Evolutionary conservation across 2,113 vertebrate genomes (phyloP).

Genomic region (Pseudorectes ferrugineus): DNA sequence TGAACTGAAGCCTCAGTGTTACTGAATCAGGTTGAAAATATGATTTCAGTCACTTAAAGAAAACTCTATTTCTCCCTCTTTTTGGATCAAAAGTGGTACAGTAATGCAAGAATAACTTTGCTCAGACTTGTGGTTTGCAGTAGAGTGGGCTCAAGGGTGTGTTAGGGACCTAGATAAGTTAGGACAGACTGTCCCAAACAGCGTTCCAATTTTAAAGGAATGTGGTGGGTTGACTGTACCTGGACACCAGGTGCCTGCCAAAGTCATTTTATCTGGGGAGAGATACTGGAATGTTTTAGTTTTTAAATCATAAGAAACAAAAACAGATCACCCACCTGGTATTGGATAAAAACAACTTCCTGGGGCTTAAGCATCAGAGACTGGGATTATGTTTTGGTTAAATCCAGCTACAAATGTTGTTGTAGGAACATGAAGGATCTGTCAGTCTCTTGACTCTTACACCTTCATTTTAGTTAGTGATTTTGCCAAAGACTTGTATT

Average conservation of each 20-base stretch:
- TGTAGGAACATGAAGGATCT: rapidly evolving
- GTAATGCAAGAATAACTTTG: background rate
- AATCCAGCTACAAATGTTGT: background rate
- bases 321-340: background rate
- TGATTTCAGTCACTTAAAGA: background rate
- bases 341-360: background rate
- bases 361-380: background rate
- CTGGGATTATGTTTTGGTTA: rapidly evolving
- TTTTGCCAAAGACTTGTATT: background rate
- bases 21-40: background rate
- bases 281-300: background rate
- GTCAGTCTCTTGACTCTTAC: background rate
- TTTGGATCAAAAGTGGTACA: background rate
- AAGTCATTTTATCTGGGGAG: background rate
- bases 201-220: background rate
- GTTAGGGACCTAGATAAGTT: background rate
- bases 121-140: background rate
- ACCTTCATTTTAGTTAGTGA: background rate
- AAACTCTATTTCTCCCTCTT: background rate
- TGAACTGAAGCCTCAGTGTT: background rate
- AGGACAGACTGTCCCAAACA: background rate
- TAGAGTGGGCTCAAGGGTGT: background rate
- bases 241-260: background rate
- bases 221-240: background rate
- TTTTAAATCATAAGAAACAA: background rate